Evolutionary conservation across 2,888 invertebrate species (phyloP).

Genomic region (Sisyra nigra): DNA sequence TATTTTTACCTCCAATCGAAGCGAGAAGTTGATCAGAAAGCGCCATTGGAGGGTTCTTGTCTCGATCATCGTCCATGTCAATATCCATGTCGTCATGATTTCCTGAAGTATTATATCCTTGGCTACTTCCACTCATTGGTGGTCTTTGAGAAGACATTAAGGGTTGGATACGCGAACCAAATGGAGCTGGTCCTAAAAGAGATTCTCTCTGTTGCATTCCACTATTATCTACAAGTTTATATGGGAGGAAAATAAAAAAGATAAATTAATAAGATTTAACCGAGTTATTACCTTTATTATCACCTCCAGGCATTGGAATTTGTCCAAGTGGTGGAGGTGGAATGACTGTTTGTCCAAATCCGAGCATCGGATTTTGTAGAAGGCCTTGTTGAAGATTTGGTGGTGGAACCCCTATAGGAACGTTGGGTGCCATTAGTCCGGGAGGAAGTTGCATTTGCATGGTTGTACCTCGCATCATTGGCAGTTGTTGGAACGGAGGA

Average conservation of each 20-base stretch:
- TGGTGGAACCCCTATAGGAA: slow-evolving; percentile 38
- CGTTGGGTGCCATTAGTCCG: slow-evolving; percentile 34
- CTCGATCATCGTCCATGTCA: slow-evolving; percentile 46
- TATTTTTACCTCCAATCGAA: slow-evolving; percentile 9
- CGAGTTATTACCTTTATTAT: background rate
- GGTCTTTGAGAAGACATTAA: slow-evolving; percentile 16
- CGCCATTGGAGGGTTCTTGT: slow-evolving; percentile 18
- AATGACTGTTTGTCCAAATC: slow-evolving; percentile 22
- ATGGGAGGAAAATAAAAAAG: no score
- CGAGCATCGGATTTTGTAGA: slow-evolving; percentile 6
- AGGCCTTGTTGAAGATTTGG: slow-evolving; percentile 30
- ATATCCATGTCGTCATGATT: slow-evolving; percentile 61
- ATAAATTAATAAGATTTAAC: no score
- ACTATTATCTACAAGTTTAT: background rate
- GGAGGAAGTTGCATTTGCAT: slow-evolving; percentile 28
- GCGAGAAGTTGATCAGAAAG: slow-evolving; percentile 34
- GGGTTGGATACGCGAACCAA: background rate
- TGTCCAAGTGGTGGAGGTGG: slow-evolving; percentile 18
- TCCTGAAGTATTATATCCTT: slow-evolving; percentile 15
- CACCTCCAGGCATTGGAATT: slow-evolving; percentile 13
- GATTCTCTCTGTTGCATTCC: background rate
- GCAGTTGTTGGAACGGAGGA: slow-evolving; percentile 23
- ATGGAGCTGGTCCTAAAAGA: slow-evolving; percentile 4
- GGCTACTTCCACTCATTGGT: slow-evolving; percentile 13
- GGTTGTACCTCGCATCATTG: slow-evolving; percentile 20